Percentiles rank a stretch among this genome's conserved stretches.
These are phyloP conservation scores for Raphicerus campestris DNA, from an alignment of 2,113 vertebrate species.

Conservation along the genomic window DNA sequence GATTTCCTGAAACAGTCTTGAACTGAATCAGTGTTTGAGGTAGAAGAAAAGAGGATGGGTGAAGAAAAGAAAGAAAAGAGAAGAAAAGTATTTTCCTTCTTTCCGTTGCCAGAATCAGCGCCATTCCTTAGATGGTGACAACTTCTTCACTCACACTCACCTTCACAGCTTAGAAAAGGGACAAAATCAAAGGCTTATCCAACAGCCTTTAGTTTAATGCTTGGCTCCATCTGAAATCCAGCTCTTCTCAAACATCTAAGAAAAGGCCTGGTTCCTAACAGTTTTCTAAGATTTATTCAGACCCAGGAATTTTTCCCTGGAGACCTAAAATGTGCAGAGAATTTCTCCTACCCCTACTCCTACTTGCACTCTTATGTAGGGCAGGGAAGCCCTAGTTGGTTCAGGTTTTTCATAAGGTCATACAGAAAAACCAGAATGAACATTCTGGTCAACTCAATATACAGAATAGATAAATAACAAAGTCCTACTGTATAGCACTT, in stretches of 20 bases:
- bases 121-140: not conserved
- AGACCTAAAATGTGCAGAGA: not conserved
- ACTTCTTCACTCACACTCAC: not conserved
- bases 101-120: not conserved
- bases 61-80: too few relatives aligned
- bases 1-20: not conserved
- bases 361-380: not conserved
- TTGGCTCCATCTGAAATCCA: not conserved
- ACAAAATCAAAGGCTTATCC: not conserved
- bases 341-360: fast-evolving
- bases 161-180: not conserved
- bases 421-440: not conserved
- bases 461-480: not conserved
- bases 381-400: not conserved
- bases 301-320: not conserved
- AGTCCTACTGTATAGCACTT: not conserved
- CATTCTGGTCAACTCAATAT: not conserved
- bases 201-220: too few relatives aligned
- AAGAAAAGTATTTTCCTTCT: not conserved
- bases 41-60: not conserved
- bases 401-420: not conserved
- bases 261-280: not conserved
- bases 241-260: not conserved
- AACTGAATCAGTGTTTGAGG: not conserved
- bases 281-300: not conserved